These are phyloP conservation scores for Pocillopora meandrina DNA, from an alignment of 92 coral and sea anemone species.

Conservation along the genomic window DNA sequence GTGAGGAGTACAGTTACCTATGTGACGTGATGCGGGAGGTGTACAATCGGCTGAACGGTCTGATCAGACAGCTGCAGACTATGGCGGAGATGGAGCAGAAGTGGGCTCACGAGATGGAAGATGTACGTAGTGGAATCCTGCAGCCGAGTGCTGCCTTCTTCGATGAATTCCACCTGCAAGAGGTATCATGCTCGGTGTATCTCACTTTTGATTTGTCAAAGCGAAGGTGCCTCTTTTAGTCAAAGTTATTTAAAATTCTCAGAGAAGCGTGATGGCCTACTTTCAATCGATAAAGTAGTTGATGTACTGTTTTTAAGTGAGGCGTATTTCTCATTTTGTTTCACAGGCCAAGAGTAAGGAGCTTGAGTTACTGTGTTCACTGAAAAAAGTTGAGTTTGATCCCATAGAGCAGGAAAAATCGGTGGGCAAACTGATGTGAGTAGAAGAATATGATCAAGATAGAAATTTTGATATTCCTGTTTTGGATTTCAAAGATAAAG, in stretches of 20 bases:
- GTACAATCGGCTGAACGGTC: slow-evolving; percentile 78
- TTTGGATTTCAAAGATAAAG: no score
- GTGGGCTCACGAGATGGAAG: slow-evolving; percentile 92
- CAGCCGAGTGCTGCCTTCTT: slow-evolving; percentile 98
- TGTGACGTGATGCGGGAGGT: slow-evolving; percentile 81
- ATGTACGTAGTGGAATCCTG: slow-evolving; percentile 65
- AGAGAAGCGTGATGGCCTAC: no score
- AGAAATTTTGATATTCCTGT: no score
- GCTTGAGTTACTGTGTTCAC: slow-evolving; percentile 82
- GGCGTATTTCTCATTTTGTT: neutral
- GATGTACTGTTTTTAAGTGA: no score
- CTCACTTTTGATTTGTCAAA: no score
- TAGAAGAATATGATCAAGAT: neutral
- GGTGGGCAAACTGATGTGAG: slow-evolving; percentile 95
- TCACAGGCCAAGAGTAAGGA: slow-evolving; percentile 90
- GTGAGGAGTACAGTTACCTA: slow-evolving; percentile 63
- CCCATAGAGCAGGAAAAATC: slow-evolving; percentile 92
- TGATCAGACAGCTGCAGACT: slow-evolving; percentile 85
- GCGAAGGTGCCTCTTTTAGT: no score
- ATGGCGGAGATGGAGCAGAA: slow-evolving; percentile 95
- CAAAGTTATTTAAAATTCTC: no score
- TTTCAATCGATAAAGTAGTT: no score
- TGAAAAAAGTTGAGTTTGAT: slow-evolving; percentile 78
- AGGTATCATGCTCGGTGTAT: slow-evolving; percentile 44
- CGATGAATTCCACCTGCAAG: slow-evolving; percentile 94